Evolutionary conservation across 2,797 vertebrate species (phyloP), one percentile per base, ranked within the genome.

Genomic region (Acipenser oxyrinchus): DNA sequence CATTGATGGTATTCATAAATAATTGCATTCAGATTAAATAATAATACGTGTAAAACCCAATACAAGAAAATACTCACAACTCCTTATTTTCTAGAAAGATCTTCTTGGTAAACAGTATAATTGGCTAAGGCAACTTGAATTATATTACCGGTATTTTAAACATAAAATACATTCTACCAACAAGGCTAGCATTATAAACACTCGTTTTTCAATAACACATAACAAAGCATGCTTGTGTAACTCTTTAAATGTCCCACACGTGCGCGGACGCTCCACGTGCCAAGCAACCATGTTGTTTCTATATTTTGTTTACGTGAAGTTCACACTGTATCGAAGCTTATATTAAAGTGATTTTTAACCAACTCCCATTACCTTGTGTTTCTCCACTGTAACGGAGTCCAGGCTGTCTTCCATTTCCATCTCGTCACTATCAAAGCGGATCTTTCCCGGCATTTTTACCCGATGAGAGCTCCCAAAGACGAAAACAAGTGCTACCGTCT

Each of bases 391-490:
- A 4, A 3, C 72, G 0, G 74, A 77, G 74, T 83, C 81, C 49
- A 71, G 6, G 0, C 50, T 69, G 8, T 77, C 74, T 0, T 81
- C 80, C 78, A 83, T 82, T 11, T 5, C 59, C 57, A 55, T 68
- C 6, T 79, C 75, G 62, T 83, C 76, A 7, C 50, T 74, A 50
- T 83, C 76, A 73, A 81, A 73, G 0, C 73, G 67, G 15, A 83
- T 72, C 73, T 86, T 87, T 57, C 80, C 74, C 4, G 84, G 86
- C 87, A 88, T 88, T 61, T 82, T 80, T 65, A 78, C 69, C 65
- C 57, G 11, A 62, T 37, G 9, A 63, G 64, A 13, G 60, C 52
- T 37, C 64, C 11, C 51, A 23, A 10, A 49, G 60, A 62, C 37
- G 64, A 64, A 48, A 6, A 48, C n/a, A 8, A 18, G 11, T 48